These are phyloP conservation scores for Castor canadensis DNA, from an alignment of 2,113 vertebrate species.

Conservation along the genomic window DNA sequence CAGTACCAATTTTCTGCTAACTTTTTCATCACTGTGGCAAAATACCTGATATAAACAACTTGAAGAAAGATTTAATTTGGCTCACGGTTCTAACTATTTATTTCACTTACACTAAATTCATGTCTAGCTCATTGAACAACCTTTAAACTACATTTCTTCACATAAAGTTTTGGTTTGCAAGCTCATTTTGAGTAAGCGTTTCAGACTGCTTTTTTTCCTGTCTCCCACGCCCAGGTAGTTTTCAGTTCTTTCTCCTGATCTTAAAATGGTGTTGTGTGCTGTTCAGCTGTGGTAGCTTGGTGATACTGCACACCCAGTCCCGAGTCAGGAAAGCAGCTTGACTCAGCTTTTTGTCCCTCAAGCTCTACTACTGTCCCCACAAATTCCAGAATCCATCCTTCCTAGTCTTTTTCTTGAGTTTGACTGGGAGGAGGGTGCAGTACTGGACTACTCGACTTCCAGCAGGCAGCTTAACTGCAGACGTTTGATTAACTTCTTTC, in stretches of 20 bases:
- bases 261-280: not conserved
- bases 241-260: not conserved
- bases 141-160: not conserved
- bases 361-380: not conserved
- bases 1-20: no score
- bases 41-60: no score
- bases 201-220: not conserved
- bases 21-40: no score
- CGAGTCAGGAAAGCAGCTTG: not conserved
- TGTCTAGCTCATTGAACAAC: not conserved
- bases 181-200: not conserved
- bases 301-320: not conserved
- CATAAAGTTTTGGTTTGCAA: not conserved
- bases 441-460: no score
- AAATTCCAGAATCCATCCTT: not conserved
- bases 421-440: no score
- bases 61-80: no score
- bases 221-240: not conserved
- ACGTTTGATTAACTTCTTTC: no score
- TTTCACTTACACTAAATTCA: not conserved
- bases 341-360: not conserved
- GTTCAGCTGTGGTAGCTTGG: not conserved
- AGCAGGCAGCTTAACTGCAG: no score
- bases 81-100: no score
- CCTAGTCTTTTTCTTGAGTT: not conserved